A percentile compares a stretch with the other conserved stretches of the same genome.
phyloP scores from a whole-genome alignment of 64 coral and sea anemone species.

The Montipora cactus region DNA sequence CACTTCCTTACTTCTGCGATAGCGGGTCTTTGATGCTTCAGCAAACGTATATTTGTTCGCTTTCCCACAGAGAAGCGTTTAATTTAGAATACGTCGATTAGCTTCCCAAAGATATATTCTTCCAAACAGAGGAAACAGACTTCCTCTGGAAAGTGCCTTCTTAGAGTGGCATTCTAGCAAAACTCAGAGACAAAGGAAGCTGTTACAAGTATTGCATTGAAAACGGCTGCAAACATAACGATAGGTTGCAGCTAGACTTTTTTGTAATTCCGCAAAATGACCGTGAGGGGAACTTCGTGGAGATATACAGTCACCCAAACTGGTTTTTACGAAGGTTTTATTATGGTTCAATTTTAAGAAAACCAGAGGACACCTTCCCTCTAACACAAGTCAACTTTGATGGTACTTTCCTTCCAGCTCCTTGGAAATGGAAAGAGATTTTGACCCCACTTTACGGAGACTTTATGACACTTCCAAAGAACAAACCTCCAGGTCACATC shows the following conservation, averaged over 20 bases:
- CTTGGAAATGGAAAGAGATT: slow-evolving; percentile 53
- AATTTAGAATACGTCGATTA: neutral
- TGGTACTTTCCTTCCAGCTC: slow-evolving; percentile 42
- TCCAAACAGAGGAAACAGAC: slow-evolving; percentile 47
- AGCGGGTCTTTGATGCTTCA: too few relatives aligned
- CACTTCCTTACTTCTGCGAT: too few relatives aligned
- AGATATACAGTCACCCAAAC: neutral
- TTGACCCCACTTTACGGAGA: slow-evolving; percentile 28
- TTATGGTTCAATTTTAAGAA: neutral
- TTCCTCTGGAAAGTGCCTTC: neutral
- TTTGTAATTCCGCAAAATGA: neutral
- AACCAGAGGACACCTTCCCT: slow-evolving; percentile 7
- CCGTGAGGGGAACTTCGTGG: neutral
- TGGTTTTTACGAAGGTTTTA: neutral
- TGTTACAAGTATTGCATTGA: slow-evolving; percentile 13
- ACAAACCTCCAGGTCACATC: neutral
- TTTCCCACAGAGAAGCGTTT: too few relatives aligned
- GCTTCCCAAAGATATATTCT: slow-evolving; percentile 50
- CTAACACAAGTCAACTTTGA: slow-evolving; percentile 51
- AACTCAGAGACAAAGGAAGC: slow-evolving; percentile 30
- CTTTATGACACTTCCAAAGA: neutral
- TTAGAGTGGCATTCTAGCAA: neutral
- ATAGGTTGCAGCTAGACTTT: slow-evolving; percentile 44
- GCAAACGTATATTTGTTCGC: too few relatives aligned
- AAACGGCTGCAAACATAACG: slow-evolving; percentile 4